phyloP scores from a whole-genome alignment of 2,797 vertebrate genomes.

The Hyperoplus lanceolatus region DNA sequence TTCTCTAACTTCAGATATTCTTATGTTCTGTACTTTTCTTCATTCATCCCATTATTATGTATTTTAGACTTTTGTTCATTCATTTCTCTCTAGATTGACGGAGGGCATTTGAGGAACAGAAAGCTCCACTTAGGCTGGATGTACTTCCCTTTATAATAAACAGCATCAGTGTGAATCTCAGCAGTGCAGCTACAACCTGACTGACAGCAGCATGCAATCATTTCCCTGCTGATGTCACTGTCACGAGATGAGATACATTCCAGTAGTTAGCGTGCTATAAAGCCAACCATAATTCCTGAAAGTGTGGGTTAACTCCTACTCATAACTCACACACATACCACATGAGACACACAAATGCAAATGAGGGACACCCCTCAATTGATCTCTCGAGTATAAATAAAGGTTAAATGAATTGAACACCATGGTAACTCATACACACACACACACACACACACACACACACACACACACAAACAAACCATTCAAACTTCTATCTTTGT shows the following conservation, averaged over 20 bases:
- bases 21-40: constrained; percentile 10
- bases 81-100: neutral
- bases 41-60: neutral
- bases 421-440: too few relatives aligned
- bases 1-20: neutral
- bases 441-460: too few relatives aligned
- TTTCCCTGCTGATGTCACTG: neutral
- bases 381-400: too few relatives aligned
- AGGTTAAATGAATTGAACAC: too few relatives aligned
- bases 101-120: constrained; percentile 54
- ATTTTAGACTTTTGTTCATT: neutral
- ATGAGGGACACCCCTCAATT: too few relatives aligned
- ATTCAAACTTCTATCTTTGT: too few relatives aligned
- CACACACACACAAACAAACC: too few relatives aligned
- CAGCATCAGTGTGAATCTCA: constrained; percentile 18
- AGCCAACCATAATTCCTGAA: neutral
- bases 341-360: too few relatives aligned
- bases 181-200: neutral
- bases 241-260: neutral
- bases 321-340: too few relatives aligned
- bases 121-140: constrained; percentile 15
- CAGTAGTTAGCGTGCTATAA: neutral
- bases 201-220: neutral
- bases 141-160: constrained; percentile 14
- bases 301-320: too few relatives aligned